Evolutionary conservation across 1,140 invertebrate genomes (phyloP).

Genomic region (Eulimnadia texana): DNA sequence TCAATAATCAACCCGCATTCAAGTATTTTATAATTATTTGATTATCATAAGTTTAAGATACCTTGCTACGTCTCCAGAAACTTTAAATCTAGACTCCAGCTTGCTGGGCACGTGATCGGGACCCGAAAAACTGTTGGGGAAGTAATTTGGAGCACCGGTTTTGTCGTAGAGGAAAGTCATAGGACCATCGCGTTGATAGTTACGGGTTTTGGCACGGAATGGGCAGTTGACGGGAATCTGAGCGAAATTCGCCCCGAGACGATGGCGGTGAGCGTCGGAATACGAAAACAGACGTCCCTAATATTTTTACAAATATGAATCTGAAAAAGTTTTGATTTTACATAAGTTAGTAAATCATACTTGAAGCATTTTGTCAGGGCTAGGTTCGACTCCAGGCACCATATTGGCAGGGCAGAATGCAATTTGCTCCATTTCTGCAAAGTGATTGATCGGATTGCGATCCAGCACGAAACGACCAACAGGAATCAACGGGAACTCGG

Average conservation of each 20-base stretch:
- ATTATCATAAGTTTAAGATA: no score
- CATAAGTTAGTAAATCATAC: conserved; percentile 20
- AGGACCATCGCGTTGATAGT: conserved; percentile 47
- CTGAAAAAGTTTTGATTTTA: background rate
- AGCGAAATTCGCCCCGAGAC: conserved; percentile 46
- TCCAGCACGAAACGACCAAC: conserved; percentile 44
- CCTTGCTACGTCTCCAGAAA: conserved; percentile 33
- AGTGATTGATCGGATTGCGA: conserved; percentile 42
- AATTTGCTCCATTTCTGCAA: conserved; percentile 45
- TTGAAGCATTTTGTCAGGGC: conserved; percentile 90
- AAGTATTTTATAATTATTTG: no score
- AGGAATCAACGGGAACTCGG: conserved; percentile 42
- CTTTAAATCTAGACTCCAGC: conserved; percentile 17
- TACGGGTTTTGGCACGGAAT: conserved; percentile 28
- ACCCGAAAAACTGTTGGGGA: conserved; percentile 46
- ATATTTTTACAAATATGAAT: background rate
- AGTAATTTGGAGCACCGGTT: conserved; percentile 44
- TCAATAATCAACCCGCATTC: no score
- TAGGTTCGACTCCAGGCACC: conserved; percentile 66
- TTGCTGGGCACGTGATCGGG: conserved; percentile 24
- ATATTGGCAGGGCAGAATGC: conserved; percentile 47
- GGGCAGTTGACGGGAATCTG: conserved; percentile 53
- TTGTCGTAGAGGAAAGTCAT: conserved; percentile 23
- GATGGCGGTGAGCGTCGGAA: conserved; percentile 47
- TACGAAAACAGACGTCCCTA: conserved; percentile 48